Conservation (phyloP, 2,113 vertebrate genomes). For the Glaucomys volans region DNA sequence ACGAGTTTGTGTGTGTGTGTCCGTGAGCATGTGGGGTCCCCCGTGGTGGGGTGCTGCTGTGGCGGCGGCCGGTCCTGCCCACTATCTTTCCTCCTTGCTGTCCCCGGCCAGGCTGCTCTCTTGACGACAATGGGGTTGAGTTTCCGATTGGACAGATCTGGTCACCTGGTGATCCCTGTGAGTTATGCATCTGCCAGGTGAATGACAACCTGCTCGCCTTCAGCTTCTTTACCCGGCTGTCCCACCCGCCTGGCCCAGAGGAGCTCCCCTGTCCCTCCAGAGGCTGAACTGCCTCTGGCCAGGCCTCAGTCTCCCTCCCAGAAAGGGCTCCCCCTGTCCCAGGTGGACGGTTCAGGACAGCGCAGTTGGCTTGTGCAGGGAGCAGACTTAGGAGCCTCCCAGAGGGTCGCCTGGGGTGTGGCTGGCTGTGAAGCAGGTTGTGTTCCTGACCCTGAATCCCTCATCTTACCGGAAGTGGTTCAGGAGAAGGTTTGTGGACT, state of each 20-base stretch:
- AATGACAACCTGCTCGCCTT: constrained; percentile 88
- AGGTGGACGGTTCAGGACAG: background rate
- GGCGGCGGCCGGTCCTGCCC: background rate
- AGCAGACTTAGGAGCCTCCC: too few species aligned
- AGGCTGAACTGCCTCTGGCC: background rate
- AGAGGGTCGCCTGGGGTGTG: background rate
- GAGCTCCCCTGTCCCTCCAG: too few species aligned
- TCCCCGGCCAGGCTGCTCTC: constrained; percentile 86
- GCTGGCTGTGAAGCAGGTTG: background rate
- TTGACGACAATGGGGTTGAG: constrained; percentile 90
- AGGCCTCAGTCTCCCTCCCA: background rate
- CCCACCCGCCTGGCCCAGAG: background rate
- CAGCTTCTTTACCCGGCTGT: constrained; percentile 61
- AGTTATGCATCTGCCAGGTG: constrained; percentile 93
- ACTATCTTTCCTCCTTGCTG: background rate
- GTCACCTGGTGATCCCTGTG: constrained; percentile 92
- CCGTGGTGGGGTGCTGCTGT: background rate
- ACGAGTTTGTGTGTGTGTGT: background rate
- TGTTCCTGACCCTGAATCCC: background rate
- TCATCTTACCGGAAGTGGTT: background rate
- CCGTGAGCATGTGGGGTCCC: background rate
- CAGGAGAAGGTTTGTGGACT: background rate
- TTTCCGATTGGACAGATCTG: constrained; percentile 92
- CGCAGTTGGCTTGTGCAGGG: background rate
- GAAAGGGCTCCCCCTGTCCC: background rate